These are phyloP conservation scores for Plebejus argus DNA, from an alignment of 2,888 invertebrate genomes.

Conservation along the genomic window DNA sequence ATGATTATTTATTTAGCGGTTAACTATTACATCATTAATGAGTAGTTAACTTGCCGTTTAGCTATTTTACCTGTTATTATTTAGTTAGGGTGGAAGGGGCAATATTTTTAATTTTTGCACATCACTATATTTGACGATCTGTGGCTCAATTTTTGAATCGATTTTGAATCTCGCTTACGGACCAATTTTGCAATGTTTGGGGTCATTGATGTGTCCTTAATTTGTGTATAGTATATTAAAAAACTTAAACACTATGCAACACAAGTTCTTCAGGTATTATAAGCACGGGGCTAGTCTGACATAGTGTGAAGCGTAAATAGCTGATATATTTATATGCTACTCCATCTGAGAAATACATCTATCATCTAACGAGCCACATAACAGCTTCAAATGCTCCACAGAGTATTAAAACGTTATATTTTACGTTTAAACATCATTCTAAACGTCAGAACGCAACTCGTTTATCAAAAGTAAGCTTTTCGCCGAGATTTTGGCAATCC, in stretches of 20 bases:
- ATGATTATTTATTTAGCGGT: not conserved
- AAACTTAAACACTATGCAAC: too few species aligned
- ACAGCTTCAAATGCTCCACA: not conserved
- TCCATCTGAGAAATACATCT: not conserved
- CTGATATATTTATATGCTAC: too few species aligned
- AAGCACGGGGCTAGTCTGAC: too few species aligned
- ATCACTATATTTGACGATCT: too few species aligned
- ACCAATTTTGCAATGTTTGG: too few species aligned
- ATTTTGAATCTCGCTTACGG: too few species aligned
- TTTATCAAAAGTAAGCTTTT: not conserved
- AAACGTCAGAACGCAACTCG: not conserved
- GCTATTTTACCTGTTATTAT: not conserved
- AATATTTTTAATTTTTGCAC: too few species aligned
- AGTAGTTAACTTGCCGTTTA: not conserved
- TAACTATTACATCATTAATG: not conserved
- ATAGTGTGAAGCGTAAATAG: too few species aligned
- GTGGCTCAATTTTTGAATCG: too few species aligned
- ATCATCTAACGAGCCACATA: not conserved
- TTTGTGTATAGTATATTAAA: too few species aligned
- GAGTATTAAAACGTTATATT: not conserved
- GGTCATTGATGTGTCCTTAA: too few species aligned
- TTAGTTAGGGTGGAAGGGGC: not conserved
- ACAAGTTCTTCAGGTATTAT: too few species aligned
- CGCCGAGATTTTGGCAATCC: constrained; percentile 1
- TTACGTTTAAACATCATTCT: not conserved